phyloP scores from a whole-genome alignment of 2,797 vertebrate species.

The Manis javanica region DNA sequence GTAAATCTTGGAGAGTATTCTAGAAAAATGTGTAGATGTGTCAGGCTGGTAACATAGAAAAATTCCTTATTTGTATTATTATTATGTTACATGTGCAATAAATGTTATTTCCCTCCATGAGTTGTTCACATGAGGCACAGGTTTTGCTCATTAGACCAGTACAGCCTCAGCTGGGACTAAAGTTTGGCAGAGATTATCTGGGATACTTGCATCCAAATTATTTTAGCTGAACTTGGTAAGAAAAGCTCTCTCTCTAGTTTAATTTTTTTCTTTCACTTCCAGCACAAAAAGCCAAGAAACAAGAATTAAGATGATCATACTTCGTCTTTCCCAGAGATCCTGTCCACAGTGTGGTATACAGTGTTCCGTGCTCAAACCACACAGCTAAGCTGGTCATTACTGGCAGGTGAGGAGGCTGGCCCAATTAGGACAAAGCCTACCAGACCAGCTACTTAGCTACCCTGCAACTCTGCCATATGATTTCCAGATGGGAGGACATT shows the following conservation, averaged over 20 bases:
- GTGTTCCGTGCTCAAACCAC: rapidly evolving
- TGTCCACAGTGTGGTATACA: rapidly evolving
- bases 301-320: background rate
- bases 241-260: background rate
- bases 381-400: background rate
- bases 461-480: background rate
- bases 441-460: background rate
- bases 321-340: background rate
- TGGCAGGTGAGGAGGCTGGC: background rate
- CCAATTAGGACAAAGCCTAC: background rate
- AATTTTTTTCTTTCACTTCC: background rate
- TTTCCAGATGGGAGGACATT: conserved; percentile 19
- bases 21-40: background rate
- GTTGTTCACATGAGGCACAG: background rate
- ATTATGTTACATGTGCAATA: background rate
- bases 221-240: background rate
- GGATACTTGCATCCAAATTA: background rate
- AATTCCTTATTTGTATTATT: background rate
- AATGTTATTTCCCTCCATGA: background rate
- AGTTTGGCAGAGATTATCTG: background rate
- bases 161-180: background rate
- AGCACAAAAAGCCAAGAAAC: background rate
- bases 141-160: background rate
- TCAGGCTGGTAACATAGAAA: background rate
- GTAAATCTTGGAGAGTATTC: conserved; percentile 8